Evolutionary conservation across 1,140 invertebrate species (phyloP), one percentile per base, ranked within the genome.

Genomic region (Drosophila carrolli): DNA sequence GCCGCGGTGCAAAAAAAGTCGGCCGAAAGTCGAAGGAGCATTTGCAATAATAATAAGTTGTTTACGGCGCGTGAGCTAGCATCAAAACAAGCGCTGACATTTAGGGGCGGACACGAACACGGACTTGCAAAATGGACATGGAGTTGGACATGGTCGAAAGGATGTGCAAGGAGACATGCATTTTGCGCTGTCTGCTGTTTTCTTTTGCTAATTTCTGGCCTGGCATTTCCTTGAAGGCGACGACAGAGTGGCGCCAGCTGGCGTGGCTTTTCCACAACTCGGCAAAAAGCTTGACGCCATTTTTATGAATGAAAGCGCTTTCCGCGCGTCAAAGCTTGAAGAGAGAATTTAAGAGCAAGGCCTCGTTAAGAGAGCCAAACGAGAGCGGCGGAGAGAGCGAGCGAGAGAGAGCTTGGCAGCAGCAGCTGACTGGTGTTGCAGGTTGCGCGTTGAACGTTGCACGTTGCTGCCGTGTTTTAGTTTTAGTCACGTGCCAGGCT

Each of bases 81-180:
- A 88, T 88, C 83, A 88, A 88, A 88, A 88, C 83, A 88, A 88
- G 83, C 80, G 84, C 83, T 88, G 83, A 88, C 83, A 89, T 88
- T 77, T 88, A 88, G 84, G 84, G 84, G 83, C 83, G 83, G 83
- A 88, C 83, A 86, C 77, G 82, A 85, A 75, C 53, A 73, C 46
- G 56, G 55, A 44, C 59, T 71, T 55, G 35, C 48, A 29, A 48
- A 56, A 58, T 37, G 72, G 78, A 81, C 50, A 63, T n/a, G 58
- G 74, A 82, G 66, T 65, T 41, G 57, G 67, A 73, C 68, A 74
- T 55, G 75, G 51, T 65, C 60, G 38, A 57, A 56, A 60, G 71
- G 65, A 61, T 62, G 62, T 67, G 46, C 70, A 82, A 46, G 63
- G 63, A 58, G 53, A 75, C 77, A 75, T 81, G 73, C 43, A 46